phyloP scores from a whole-genome alignment of 2,113 vertebrate genomes.

The Scopus umbretta region DNA sequence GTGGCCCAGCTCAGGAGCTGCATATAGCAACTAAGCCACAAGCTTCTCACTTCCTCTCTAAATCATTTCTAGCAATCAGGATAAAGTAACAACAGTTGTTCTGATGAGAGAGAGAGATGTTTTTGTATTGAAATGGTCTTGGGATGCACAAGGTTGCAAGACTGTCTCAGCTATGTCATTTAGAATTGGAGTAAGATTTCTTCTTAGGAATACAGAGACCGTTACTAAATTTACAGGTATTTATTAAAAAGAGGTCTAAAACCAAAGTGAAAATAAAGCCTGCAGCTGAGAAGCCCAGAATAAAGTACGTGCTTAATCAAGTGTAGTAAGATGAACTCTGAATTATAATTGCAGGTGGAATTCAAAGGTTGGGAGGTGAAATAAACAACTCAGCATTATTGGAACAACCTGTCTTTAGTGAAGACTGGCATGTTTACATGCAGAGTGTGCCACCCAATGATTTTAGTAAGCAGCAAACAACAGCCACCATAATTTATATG shows the following conservation, averaged over 20 bases:
- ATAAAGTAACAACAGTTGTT: not conserved
- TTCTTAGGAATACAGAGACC: not conserved
- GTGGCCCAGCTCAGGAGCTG: not conserved
- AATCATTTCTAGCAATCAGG: not conserved
- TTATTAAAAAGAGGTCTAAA: not conserved
- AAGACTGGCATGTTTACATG: not conserved
- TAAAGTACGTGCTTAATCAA: not conserved
- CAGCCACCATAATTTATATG: not conserved
- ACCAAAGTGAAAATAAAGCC: not conserved
- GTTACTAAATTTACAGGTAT: not conserved
- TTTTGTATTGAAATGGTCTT: not conserved
- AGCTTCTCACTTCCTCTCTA: not conserved
- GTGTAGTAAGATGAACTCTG: not conserved
- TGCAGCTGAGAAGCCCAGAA: not conserved
- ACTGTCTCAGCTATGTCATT: not conserved
- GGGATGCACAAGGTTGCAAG: not conserved
- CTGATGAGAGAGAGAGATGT: not conserved
- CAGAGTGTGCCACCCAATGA: not conserved
- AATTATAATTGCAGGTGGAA: not conserved
- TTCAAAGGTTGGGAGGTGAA: not conserved
- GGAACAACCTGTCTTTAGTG: not conserved
- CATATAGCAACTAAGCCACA: not conserved
- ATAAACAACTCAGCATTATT: not conserved
- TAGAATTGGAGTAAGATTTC: not conserved
- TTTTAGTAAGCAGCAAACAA: not conserved